These are phyloP conservation scores for Ophion obscuratus DNA, from an alignment of 2,888 invertebrate species.

Conservation along the genomic window DNA sequence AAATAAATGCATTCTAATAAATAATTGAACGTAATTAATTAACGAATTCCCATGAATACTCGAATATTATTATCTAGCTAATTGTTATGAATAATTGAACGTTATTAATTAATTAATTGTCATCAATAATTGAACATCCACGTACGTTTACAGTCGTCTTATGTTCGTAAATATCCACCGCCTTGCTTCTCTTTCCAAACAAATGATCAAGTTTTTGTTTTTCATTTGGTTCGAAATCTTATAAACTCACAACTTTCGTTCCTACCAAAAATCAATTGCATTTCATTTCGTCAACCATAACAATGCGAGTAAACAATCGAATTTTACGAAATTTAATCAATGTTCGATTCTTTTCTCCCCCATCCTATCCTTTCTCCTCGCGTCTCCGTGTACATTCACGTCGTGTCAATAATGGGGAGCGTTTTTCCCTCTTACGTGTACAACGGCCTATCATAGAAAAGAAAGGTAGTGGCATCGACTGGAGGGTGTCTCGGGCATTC, in stretches of 20 bases:
- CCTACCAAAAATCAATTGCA: not conserved
- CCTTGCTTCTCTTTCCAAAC: too few species aligned
- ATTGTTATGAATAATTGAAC: too few species aligned
- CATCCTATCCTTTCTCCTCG: not conserved
- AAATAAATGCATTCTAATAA: too few species aligned
- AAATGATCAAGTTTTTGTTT: too few species aligned
- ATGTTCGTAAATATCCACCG: too few species aligned
- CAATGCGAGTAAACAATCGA: not conserved
- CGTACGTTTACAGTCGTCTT: too few species aligned
- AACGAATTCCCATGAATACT: too few species aligned
- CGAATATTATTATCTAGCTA: too few species aligned
- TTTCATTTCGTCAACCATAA: not conserved
- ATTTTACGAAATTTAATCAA: not conserved
- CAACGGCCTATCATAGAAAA: constrained; percentile 26
- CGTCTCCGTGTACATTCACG: not conserved
- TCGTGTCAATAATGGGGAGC: constrained; percentile 29
- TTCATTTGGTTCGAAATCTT: not conserved
- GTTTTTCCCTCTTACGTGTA: constrained; percentile 27
- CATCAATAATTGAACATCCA: too few species aligned
- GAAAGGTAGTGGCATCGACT: constrained; percentile 51
- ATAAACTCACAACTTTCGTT: not conserved
- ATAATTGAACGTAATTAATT: too few species aligned
- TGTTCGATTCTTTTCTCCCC: constrained; percentile 3
- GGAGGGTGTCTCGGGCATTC: constrained; percentile 63
- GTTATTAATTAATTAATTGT: too few species aligned